Percentiles rank a stretch among this genome's conserved stretches.
Conservation (phyloP, 2,797 vertebrate genomes). For the Danio tinwini region DNA sequence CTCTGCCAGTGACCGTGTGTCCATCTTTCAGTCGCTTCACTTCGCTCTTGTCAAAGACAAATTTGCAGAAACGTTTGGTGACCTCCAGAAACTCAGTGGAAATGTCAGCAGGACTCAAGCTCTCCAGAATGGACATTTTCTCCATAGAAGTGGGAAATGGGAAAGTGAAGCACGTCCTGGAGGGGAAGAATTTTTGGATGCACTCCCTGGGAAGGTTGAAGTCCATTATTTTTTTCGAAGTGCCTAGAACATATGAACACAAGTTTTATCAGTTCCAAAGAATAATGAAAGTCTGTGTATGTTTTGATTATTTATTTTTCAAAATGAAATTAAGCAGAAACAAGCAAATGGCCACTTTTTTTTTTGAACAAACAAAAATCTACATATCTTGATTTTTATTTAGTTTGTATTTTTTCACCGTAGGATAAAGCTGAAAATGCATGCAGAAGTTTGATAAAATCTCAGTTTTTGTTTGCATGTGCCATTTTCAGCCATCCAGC, state of each 20-base stretch:
- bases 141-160: constrained; percentile 57
- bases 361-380: too few species aligned
- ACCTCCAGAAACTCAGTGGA: constrained; percentile 39
- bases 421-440: too few species aligned
- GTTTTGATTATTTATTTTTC: too few species aligned
- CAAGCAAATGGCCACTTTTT: too few species aligned
- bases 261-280: neutral
- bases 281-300: too few species aligned
- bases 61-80: constrained; percentile 53
- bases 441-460: too few species aligned
- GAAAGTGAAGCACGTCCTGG: constrained; percentile 72
- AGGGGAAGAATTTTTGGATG: constrained; percentile 71
- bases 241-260: constrained; percentile 36
- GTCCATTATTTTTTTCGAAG: constrained; percentile 17
- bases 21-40: constrained; percentile 65
- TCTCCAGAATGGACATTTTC: constrained; percentile 51
- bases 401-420: too few species aligned
- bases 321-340: too few species aligned
- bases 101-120: constrained; percentile 41
- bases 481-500: too few species aligned
- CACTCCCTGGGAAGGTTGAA: constrained; percentile 68
- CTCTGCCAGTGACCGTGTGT: constrained; percentile 55
- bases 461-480: too few species aligned
- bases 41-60: constrained; percentile 50
- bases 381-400: too few species aligned